Conservation (phyloP, 1,140 invertebrate genomes). For the Scaptomyza hsui region DNA sequence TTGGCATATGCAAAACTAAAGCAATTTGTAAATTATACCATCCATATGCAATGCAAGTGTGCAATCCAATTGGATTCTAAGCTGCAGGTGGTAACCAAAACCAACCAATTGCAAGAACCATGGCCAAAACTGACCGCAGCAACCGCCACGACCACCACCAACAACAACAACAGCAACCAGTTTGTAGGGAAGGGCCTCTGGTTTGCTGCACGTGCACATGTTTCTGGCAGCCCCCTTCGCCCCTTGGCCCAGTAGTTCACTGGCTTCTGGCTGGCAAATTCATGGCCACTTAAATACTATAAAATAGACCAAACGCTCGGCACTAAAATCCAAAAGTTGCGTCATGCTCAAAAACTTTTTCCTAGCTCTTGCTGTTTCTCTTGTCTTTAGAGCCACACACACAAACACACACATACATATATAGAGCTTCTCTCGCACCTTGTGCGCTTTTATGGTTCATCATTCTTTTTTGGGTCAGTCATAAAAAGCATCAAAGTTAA, state of each 20-base stretch:
- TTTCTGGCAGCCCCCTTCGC: constrained; percentile 50
- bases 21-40: constrained; percentile 23
- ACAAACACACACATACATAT: constrained; percentile 35
- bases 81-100: constrained; percentile 27
- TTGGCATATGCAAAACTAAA: constrained; percentile 40
- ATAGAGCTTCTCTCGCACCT: constrained; percentile 44
- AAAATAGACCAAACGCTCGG: constrained; percentile 74
- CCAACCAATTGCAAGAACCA: constrained; percentile 57
- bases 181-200: constrained; percentile 32
- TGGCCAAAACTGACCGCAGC: constrained; percentile 58
- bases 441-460: constrained; percentile 67
- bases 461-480: constrained; percentile 57
- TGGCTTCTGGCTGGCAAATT: constrained; percentile 57
- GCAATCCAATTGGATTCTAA: constrained; percentile 13
- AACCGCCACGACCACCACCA: constrained; percentile 17
- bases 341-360: constrained; percentile 57
- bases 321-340: constrained; percentile 77
- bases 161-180: constrained; percentile 5
- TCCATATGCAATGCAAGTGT: not conserved
- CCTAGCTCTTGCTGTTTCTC: constrained; percentile 34
- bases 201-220: constrained; percentile 51
- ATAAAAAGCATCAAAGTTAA: constrained; percentile 62
- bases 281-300: constrained; percentile 80
- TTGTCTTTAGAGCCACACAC: constrained; percentile 30
- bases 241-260: constrained; percentile 41